Percentiles rank a stretch among this genome's conserved stretches.
These are phyloP conservation scores for Myiozetetes cayanensis DNA, from an alignment of 2,113 vertebrate genomes.

Conservation along the genomic window DNA sequence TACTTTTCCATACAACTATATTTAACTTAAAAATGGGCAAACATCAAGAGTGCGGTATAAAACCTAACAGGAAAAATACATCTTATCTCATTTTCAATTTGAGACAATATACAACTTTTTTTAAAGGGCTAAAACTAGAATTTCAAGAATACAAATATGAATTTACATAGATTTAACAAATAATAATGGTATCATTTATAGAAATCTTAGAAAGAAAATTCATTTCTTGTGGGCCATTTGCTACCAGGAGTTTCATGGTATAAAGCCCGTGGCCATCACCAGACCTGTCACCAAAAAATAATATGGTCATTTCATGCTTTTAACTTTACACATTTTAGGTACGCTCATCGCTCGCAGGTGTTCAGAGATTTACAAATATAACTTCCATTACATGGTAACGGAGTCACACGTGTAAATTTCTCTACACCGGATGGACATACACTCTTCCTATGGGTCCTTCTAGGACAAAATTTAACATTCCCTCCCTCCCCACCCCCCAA, in stretches of 20 bases:
- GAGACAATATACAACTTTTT: slow-evolving; percentile 74
- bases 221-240: slow-evolving; percentile 58
- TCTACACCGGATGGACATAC: slow-evolving; percentile 42
- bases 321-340: slow-evolving; percentile 64
- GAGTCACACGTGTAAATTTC: slow-evolving; percentile 62
- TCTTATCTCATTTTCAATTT: slow-evolving; percentile 73
- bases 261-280: slow-evolving; percentile 61
- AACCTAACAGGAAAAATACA: slow-evolving; percentile 74
- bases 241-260: slow-evolving; percentile 68
- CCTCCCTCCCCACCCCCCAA: background rate
- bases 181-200: slow-evolving; percentile 73
- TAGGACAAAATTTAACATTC: slow-evolving; percentile 69
- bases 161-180: slow-evolving; percentile 75
- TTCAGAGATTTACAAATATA: slow-evolving; percentile 64
- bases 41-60: slow-evolving; percentile 70
- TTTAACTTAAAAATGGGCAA: slow-evolving; percentile 71
- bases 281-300: slow-evolving; percentile 69
- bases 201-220: slow-evolving; percentile 72
- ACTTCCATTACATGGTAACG: slow-evolving; percentile 75
- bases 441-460: slow-evolving; percentile 70
- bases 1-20: slow-evolving; percentile 65
- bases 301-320: slow-evolving; percentile 60
- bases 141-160: slow-evolving; percentile 73
- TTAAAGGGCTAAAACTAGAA: slow-evolving; percentile 74
- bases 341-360: background rate